Conservation (phyloP, 1,140 invertebrate genomes). For the Apis florea region DNA sequence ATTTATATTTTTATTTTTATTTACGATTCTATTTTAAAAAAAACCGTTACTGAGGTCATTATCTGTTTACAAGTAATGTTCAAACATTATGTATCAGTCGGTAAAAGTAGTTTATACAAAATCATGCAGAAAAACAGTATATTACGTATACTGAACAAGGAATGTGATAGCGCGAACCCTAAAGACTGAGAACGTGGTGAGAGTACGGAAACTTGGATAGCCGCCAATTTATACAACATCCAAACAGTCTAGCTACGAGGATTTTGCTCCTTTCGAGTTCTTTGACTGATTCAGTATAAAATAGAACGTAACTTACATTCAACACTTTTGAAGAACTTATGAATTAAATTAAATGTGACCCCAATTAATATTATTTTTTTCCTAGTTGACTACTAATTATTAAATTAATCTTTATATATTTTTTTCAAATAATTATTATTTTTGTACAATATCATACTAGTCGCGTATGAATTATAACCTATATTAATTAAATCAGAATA, state of each 20-base stretch:
- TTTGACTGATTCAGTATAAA: conserved; percentile 48
- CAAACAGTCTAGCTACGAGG: conserved; percentile 49
- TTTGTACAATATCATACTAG: neutral
- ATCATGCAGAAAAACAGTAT: conserved; percentile 28
- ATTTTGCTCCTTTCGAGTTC: conserved; percentile 61
- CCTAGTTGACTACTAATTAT: neutral
- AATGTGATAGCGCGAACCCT: conserved; percentile 52
- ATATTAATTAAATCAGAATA: neutral
- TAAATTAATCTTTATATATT: neutral
- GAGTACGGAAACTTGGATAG: conserved; percentile 60
- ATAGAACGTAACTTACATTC: conserved; percentile 11
- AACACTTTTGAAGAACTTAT: too few relatives aligned
- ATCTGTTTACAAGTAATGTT: conserved; percentile 21
- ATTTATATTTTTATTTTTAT: neutral
- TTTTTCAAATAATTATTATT: neutral
- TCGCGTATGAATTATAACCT: neutral
- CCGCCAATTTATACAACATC: conserved; percentile 66
- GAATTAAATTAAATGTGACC: too few relatives aligned
- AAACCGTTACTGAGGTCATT: neutral
- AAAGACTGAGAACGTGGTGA: conserved; percentile 43
- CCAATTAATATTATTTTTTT: neutral
- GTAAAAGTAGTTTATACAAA: conserved; percentile 41
- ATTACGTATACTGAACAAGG: conserved; percentile 43
- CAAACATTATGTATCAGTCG: neutral
- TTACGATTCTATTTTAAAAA: neutral